Evolutionary conservation across 2,888 invertebrate genomes (phyloP).

Genomic region (Orgyia antiqua): DNA sequence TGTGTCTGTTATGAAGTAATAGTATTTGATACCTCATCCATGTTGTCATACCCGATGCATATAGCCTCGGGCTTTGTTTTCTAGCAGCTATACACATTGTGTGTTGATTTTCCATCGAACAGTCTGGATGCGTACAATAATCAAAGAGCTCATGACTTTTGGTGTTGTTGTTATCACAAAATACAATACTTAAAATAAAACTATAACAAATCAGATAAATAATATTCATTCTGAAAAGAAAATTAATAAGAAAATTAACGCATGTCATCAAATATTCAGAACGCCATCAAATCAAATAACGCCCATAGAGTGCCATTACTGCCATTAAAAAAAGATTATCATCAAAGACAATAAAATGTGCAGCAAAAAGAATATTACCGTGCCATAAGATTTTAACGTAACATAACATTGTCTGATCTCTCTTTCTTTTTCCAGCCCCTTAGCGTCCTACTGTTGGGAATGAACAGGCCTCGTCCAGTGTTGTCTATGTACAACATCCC

Average conservation of each 20-base stretch:
- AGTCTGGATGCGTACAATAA: slow-evolving; percentile 64
- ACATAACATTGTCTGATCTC: too few species aligned
- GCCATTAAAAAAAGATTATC: too few species aligned
- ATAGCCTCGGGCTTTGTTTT: slow-evolving; percentile 54
- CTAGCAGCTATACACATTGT: slow-evolving; percentile 55
- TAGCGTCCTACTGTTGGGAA: too few species aligned
- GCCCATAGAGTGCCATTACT: too few species aligned
- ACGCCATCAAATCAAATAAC: too few species aligned
- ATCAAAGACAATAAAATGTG: too few species aligned
- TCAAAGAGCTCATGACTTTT: slow-evolving; percentile 17
- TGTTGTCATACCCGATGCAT: slow-evolving; percentile 62
- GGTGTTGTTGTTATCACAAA: slow-evolving; percentile 20
- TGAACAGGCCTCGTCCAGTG: too few species aligned
- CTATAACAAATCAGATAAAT: slow-evolving; percentile 36
- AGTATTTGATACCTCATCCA: slow-evolving; percentile 69
- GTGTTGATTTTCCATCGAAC: slow-evolving; percentile 61
- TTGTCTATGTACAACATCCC: too few species aligned
- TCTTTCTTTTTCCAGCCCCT: too few species aligned
- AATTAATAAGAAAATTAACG: slow-evolving; percentile 2
- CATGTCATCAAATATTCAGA: too few species aligned
- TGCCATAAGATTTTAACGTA: too few species aligned
- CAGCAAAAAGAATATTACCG: too few species aligned
- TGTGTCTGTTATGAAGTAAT: slow-evolving; percentile 61
- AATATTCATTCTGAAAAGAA: slow-evolving; percentile 31
- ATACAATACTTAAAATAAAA: slow-evolving; percentile 31